Conservation (phyloP, 2,113 vertebrate species). For the Halichoeres trimaculatus region DNA sequence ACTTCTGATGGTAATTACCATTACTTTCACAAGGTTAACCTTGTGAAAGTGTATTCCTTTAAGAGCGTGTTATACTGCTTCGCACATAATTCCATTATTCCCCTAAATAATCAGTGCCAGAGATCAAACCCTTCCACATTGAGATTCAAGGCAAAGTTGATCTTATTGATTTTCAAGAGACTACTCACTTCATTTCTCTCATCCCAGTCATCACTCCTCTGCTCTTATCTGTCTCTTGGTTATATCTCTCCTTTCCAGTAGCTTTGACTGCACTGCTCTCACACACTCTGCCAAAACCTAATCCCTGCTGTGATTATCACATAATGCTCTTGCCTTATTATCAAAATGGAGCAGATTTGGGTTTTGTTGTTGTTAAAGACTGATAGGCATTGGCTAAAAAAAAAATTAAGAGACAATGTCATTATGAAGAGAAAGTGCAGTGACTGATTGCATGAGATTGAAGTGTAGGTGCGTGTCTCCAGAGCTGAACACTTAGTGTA, state of each 20-base stretch:
- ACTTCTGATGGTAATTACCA: slow-evolving; percentile 30
- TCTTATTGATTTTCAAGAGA: slow-evolving; percentile 79
- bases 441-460: slow-evolving; percentile 54
- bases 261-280: slow-evolving; percentile 60
- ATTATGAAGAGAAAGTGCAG: slow-evolving; percentile 64
- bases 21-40: too few species aligned
- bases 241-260: slow-evolving; percentile 67
- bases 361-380: slow-evolving; percentile 70
- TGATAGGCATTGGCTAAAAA: slow-evolving; percentile 54
- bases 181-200: slow-evolving; percentile 70
- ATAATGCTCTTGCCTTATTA: slow-evolving; percentile 76
- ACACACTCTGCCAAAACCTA: slow-evolving; percentile 67
- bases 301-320: slow-evolving; percentile 76
- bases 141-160: slow-evolving; percentile 74
- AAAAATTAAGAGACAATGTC: slow-evolving; percentile 59
- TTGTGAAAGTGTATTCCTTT: slow-evolving; percentile 34
- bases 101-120: slow-evolving; percentile 62
- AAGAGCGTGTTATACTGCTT: slow-evolving; percentile 38
- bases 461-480: slow-evolving; percentile 39
- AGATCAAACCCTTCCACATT: slow-evolving; percentile 68
- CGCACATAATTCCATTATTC: slow-evolving; percentile 62
- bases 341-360: slow-evolving; percentile 77
- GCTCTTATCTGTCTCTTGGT: slow-evolving; percentile 65
- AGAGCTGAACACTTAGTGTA: slow-evolving; percentile 70
- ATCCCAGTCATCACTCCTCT: slow-evolving; percentile 71